Conservation (phyloP, 2,888 invertebrate species). For the Standfussiana lucernea region DNA sequence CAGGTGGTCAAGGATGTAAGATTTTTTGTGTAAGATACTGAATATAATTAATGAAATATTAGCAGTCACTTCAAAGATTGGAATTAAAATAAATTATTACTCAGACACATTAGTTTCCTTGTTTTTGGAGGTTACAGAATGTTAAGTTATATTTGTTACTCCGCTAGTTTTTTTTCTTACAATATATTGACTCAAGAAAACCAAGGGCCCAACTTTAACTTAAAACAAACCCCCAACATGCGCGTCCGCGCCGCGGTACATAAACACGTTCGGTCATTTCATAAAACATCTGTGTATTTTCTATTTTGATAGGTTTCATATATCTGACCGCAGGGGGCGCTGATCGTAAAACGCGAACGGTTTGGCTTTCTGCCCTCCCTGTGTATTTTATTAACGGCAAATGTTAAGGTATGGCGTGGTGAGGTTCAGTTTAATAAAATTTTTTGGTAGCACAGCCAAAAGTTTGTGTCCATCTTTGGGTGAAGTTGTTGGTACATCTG, state of each 20-base stretch:
- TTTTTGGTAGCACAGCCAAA: constrained; percentile 67
- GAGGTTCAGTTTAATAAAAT: constrained; percentile 72
- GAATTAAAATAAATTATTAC: background rate
- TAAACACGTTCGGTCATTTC: constrained; percentile 79
- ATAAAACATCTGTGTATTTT: constrained; percentile 78
- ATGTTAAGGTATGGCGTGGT: constrained; percentile 73
- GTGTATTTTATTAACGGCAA: constrained; percentile 77
- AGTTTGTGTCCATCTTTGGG: constrained; percentile 46
- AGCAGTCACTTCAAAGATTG: background rate
- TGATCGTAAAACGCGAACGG: constrained; percentile 76
- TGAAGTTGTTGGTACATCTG: constrained; percentile 58
- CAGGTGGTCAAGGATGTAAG: background rate
- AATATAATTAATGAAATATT: background rate
- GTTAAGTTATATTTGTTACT: background rate
- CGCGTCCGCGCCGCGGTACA: constrained; percentile 64
- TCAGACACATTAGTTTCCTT: background rate
- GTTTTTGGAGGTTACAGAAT: background rate
- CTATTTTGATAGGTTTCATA: constrained; percentile 84
- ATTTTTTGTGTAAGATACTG: background rate
- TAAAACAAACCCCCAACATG: constrained; percentile 57
- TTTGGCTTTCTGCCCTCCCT: constrained; percentile 80
- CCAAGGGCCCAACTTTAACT: constrained; percentile 20
- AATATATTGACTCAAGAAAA: background rate
- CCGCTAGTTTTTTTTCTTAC: background rate
- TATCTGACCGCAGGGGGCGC: constrained; percentile 81